Percentiles rank a stretch among this genome's conserved stretches.
These are phyloP conservation scores for Dynastes grantii DNA, from an alignment of 2,888 invertebrate species.

Conservation along the genomic window DNA sequence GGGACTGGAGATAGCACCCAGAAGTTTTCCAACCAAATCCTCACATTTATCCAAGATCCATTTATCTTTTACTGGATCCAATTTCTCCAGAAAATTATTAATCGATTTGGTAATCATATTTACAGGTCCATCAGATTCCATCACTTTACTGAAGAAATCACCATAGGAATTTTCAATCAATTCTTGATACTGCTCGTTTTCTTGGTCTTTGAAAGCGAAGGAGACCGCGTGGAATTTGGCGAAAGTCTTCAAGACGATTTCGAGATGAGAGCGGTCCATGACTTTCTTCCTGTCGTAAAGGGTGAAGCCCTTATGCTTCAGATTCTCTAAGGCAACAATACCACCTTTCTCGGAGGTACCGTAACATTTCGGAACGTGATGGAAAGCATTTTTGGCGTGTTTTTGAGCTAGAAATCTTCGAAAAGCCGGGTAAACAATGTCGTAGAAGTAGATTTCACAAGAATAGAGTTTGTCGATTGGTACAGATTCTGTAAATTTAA, in stretches of 20 bases:
- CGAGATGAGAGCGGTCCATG: slow-evolving; percentile 46
- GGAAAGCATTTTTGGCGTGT: slow-evolving; percentile 31
- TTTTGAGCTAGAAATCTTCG: slow-evolving; percentile 44
- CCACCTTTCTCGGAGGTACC: slow-evolving; percentile 37
- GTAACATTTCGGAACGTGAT: slow-evolving; percentile 49
- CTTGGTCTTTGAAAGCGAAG: slow-evolving; percentile 47
- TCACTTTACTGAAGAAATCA: slow-evolving; percentile 39
- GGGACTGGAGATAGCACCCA: neutral
- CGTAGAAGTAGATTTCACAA: slow-evolving; percentile 50
- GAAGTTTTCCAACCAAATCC: neutral
- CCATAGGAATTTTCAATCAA: slow-evolving; percentile 8
- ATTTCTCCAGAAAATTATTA: slow-evolving; percentile 5
- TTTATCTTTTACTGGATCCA: slow-evolving; percentile 41
- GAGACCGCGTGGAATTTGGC: slow-evolving; percentile 50
- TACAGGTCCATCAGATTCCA: neutral
- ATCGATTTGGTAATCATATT: neutral
- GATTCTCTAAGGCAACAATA: slow-evolving; percentile 50
- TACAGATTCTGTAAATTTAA: slow-evolving; percentile 1
- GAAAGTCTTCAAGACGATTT: slow-evolving; percentile 46
- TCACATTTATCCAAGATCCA: slow-evolving; percentile 5
- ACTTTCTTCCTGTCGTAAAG: slow-evolving; percentile 47
- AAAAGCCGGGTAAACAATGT: slow-evolving; percentile 46
- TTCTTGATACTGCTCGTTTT: slow-evolving; percentile 26
- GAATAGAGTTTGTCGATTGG: slow-evolving; percentile 43
- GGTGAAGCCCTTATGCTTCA: slow-evolving; percentile 47